These are phyloP conservation scores for Crenichthys baileyi DNA, from an alignment of 2,797 vertebrate species.

Conservation along the genomic window DNA sequence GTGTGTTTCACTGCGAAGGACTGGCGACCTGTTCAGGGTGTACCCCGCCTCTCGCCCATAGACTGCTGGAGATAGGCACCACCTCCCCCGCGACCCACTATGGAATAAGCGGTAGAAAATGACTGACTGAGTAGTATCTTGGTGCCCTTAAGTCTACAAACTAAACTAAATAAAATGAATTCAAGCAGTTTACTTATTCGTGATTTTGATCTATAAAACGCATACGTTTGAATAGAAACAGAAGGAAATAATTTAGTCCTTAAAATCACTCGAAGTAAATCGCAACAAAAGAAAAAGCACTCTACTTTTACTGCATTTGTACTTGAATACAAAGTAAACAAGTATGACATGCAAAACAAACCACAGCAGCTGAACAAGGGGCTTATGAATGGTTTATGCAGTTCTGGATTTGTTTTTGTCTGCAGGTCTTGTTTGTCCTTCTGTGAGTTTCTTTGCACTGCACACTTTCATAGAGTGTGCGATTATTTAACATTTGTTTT, in stretches of 20 bases:
- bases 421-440: too few relatives aligned
- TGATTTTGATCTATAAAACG: background rate
- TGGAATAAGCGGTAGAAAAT: too few relatives aligned
- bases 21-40: too few relatives aligned
- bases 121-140: background rate
- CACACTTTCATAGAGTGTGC: background rate
- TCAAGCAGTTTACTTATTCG: background rate
- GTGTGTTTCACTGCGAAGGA: too few relatives aligned
- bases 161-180: background rate
- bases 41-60: too few relatives aligned
- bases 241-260: background rate
- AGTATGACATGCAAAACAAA: background rate
- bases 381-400: background rate
- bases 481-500: background rate
- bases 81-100: too few relatives aligned
- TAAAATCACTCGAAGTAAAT: too few relatives aligned
- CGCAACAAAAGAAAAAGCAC: background rate
- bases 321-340: background rate
- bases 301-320: background rate
- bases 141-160: background rate
- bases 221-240: background rate
- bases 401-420: background rate
- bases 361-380: too few relatives aligned
- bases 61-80: too few relatives aligned
- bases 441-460: background rate